Conservation (phyloP, 2,797 vertebrate genomes). For the Sphaeramia orbicularis region DNA sequence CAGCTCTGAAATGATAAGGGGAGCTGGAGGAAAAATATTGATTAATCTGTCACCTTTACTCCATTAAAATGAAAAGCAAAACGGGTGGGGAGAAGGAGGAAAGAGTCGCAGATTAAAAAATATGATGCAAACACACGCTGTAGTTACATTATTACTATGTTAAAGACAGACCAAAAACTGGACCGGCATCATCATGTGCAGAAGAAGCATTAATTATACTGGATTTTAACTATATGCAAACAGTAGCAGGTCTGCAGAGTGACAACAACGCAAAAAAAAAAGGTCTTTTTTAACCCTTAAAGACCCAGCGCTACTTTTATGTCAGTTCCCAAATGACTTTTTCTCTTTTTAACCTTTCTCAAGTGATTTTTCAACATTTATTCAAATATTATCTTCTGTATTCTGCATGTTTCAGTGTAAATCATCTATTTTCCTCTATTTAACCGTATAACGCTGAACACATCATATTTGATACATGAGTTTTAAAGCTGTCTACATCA, state of each 20-base stretch:
- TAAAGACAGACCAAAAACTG: background rate
- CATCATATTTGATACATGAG: no score
- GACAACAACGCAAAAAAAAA: no score
- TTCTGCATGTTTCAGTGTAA: no score
- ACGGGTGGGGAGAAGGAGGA: slow-evolving; percentile 10
- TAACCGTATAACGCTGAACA: no score
- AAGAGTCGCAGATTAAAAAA: slow-evolving; percentile 30
- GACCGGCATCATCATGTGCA: background rate
- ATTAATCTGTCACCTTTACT: slow-evolving; percentile 56
- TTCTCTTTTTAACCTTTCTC: no score
- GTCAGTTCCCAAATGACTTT: no score
- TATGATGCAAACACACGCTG: slow-evolving; percentile 17
- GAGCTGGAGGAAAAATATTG: slow-evolving; percentile 50
- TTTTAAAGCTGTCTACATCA: no score
- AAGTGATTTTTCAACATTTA: no score
- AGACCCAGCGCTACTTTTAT: no score
- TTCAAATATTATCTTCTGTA: no score
- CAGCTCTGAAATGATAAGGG: slow-evolving; percentile 52
- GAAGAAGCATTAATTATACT: slow-evolving; percentile 30
- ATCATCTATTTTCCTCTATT: no score
- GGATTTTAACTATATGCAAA: background rate
- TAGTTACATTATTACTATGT: slow-evolving; percentile 11
- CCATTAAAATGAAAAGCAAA: slow-evolving; percentile 51
- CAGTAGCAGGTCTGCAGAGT: background rate
- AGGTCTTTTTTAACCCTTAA: no score